Evolutionary conservation across 2,113 vertebrate species (phyloP).

Genomic region (Stigmatopora nigra): DNA sequence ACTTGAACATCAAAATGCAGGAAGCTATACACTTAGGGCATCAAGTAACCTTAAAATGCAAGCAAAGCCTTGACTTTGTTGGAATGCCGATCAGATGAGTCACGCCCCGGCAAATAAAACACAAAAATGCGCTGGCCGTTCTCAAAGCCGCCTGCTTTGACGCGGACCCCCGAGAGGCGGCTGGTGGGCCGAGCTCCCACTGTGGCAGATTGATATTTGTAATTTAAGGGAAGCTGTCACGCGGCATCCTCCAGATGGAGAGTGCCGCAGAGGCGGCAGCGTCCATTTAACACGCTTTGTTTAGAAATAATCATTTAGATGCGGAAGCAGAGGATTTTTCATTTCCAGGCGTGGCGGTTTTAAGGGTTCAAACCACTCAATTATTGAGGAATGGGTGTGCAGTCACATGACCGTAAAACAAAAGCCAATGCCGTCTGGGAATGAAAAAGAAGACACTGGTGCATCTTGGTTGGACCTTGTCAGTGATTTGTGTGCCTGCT

Average conservation of each 20-base stretch:
- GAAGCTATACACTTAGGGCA: neutral
- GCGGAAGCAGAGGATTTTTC: conserved; percentile 53
- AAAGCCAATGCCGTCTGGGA: conserved; percentile 4
- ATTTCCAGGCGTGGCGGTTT: conserved; percentile 46
- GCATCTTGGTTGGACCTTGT: conserved; percentile 25
- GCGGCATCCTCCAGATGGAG: conserved; percentile 65
- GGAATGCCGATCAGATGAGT: conserved; percentile 22
- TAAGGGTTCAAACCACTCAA: conserved; percentile 51
- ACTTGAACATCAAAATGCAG: neutral
- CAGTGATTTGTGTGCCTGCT: conserved; percentile 44
- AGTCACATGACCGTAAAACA: conserved; percentile 27
- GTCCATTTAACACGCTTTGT: conserved; percentile 68
- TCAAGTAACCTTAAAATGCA: neutral
- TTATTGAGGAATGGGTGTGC: conserved; percentile 31
- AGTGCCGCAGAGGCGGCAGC: conserved; percentile 50
- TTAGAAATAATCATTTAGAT: conserved; percentile 67
- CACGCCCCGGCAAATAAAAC: conserved; percentile 16
- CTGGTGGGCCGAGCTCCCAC: conserved; percentile 57
- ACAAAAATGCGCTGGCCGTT: conserved; percentile 37
- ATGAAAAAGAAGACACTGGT: conserved; percentile 8
- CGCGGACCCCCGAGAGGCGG: conserved; percentile 57
- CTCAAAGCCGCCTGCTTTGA: conserved; percentile 55
- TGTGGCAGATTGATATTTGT: conserved; percentile 72
- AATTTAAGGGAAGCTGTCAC: conserved; percentile 68
- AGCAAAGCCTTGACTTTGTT: conserved; percentile 14